phyloP scores from a whole-genome alignment of 2,888 invertebrate genomes.

The Amphipoea lucens region DNA sequence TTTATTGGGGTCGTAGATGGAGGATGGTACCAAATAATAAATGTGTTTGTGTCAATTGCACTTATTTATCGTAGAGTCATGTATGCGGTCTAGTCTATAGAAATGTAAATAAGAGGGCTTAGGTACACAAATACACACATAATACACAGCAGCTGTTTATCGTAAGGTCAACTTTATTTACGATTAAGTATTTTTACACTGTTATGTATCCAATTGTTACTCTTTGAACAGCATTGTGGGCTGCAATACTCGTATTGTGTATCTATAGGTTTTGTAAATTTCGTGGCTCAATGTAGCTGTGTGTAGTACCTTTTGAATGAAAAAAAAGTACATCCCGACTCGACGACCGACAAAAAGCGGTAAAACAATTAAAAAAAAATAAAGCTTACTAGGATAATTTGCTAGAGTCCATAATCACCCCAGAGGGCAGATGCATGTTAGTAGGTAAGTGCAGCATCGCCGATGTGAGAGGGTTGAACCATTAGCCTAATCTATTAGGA shows the following conservation, averaged over 20 bases:
- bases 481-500: too few relatives aligned
- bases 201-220: too few relatives aligned
- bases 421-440: not conserved
- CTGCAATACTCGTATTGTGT: too few relatives aligned
- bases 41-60: conserved; percentile 23
- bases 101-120: conserved; percentile 24
- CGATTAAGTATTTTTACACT: too few relatives aligned
- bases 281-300: too few relatives aligned
- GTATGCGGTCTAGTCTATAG: conserved; percentile 1
- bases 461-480: not conserved
- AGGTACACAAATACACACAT: not conserved
- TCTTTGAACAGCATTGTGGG: too few relatives aligned
- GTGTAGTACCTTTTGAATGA: too few relatives aligned
- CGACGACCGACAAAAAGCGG: not conserved
- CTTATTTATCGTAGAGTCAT: not conserved
- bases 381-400: not conserved
- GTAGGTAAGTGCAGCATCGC: not conserved
- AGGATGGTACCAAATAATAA: not conserved
- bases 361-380: not conserved
- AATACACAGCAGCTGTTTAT: conserved; percentile 3
- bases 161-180: conserved; percentile 36
- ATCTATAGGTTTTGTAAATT: not conserved
- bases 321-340: not conserved
- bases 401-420: not conserved
- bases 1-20: conserved; percentile 7